Conservation (phyloP, 2,888 invertebrate genomes). For the Conomelus anceps region DNA sequence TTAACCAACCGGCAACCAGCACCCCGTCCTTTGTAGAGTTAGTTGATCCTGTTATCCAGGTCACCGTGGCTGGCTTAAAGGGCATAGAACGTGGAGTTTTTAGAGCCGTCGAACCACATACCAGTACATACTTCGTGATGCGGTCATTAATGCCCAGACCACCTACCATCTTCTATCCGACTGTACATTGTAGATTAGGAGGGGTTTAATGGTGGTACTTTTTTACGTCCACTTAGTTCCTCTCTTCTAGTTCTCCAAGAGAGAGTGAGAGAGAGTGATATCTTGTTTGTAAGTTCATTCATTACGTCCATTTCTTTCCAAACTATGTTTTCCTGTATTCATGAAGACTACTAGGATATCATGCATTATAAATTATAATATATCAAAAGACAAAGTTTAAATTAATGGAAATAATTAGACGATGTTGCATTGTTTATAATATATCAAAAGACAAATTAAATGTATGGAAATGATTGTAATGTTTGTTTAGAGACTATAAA, state of each 20-base stretch:
- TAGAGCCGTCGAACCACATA: neutral
- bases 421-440: too few species aligned
- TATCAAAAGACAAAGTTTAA: too few species aligned
- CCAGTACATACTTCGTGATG: neutral
- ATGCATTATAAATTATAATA: too few species aligned
- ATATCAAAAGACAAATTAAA: too few species aligned
- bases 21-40: neutral
- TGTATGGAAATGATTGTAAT: too few species aligned
- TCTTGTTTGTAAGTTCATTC: neutral
- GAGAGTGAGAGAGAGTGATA: too few species aligned
- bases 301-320: neutral
- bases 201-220: neutral
- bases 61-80: neutral
- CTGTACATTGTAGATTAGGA: neutral
- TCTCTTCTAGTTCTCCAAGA: too few species aligned
- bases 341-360: too few species aligned
- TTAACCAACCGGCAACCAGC: neutral
- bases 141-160: neutral
- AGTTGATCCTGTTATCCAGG: neutral
- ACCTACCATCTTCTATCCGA: neutral
- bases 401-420: too few species aligned
- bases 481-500: too few species aligned
- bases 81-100: neutral
- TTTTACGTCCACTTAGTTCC: neutral
- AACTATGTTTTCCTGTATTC: neutral